Evolutionary conservation across 2,888 invertebrate species (phyloP).

Genomic region (Tenthredo livida): DNA sequence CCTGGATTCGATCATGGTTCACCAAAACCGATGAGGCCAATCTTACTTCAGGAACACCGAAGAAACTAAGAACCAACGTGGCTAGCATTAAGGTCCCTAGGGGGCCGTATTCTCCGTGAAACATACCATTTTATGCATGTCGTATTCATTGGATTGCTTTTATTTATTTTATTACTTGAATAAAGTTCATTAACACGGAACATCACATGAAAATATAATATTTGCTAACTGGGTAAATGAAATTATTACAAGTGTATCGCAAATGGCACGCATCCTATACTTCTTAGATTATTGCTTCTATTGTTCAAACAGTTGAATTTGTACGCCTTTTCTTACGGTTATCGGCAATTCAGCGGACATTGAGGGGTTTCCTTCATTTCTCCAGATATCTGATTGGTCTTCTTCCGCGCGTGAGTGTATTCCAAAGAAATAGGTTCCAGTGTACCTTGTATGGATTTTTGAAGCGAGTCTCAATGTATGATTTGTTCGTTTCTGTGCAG

Average conservation of each 20-base stretch:
- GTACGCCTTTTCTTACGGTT: not conserved
- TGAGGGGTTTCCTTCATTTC: not conserved
- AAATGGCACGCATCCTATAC: not conserved
- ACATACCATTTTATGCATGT: not conserved
- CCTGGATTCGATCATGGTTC: constrained; percentile 58
- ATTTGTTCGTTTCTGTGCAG: not conserved
- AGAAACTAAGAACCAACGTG: constrained; percentile 51
- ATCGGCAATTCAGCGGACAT: not conserved
- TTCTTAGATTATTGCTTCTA: not conserved
- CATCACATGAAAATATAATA: not conserved
- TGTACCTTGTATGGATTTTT: not conserved
- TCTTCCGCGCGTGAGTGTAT: not conserved
- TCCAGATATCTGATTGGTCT: not conserved
- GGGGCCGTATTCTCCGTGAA: constrained; percentile 58
- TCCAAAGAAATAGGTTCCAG: not conserved
- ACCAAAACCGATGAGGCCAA: constrained; percentile 37
- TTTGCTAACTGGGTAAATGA: not conserved
- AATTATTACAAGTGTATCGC: not conserved
- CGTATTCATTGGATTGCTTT: not conserved
- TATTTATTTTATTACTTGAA: constrained; percentile 21
- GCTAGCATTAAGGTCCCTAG: constrained; percentile 60
- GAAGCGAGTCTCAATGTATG: not conserved
- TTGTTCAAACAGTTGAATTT: not conserved
- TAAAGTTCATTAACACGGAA: not conserved
- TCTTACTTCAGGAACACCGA: constrained; percentile 46